Evolutionary conservation across 1,140 invertebrate genomes (phyloP), one percentile per base, ranked within the genome.

Genomic region (Drosophila lacteicornis): DNA sequence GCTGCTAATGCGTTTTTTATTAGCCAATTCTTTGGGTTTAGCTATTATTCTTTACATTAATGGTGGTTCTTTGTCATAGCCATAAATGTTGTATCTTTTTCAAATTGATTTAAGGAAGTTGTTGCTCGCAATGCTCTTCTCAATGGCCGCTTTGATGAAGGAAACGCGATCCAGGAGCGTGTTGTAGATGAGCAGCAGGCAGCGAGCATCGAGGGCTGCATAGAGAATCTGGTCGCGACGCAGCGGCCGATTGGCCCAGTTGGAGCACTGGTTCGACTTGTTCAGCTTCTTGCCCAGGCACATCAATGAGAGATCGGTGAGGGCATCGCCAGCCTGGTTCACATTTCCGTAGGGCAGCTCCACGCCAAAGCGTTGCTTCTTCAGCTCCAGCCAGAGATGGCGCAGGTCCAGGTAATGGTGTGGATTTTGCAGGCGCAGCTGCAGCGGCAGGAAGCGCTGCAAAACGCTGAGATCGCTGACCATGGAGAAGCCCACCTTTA

Each of bases 241-340:
- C 12, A 98, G 91, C 4, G 97, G 97, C 76, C 97, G 93, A 79
- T 94, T 94, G 68, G 97, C 95, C 97, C 97, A 98, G 93, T 98
- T 96, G 0, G 96, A 97, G 93, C 97, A 96, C 80, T 97, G 97
- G 91, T 98, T 96, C 4, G 94, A 94, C 93, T 98, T 98, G 87
- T 96, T 94, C 0, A 98, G 91, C 49, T 95, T 94, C 59, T 94
- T 93, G 7, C 96, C 97, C 38, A 97, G 93, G 82, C 96, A 96
- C 4, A 95, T 83, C 73, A 95, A 93, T 0, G 96, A 95, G 22
- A 98, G 92, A 82, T 95, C 95, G 80, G 95, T 95, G 9, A 97
- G 83, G 3, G 83, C 83, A 49, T 91, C 83, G 1, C 91, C 91
- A 0, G 86, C 71, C 8, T 75, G 50, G 40, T 70, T 78, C 3